A percentile compares a stretch with the other conserved stretches of the same genome.
Evolutionary conservation across 1,140 invertebrate species (phyloP).

Genomic region (Microplitis demolitor): DNA sequence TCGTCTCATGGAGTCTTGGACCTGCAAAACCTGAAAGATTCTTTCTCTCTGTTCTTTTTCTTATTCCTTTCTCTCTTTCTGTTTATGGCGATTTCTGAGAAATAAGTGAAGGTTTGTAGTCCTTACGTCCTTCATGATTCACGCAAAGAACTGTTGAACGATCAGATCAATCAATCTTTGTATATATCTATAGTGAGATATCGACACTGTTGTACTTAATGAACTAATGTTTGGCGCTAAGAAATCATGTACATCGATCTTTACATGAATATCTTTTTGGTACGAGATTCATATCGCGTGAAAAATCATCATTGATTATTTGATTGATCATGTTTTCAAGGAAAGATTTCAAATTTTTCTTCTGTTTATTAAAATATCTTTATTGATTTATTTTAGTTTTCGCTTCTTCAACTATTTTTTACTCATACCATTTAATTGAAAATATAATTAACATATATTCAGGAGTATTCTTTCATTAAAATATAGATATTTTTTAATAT

Average conservation of each 20-base stretch:
- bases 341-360: background rate
- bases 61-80: background rate
- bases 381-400: background rate
- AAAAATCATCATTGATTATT: conserved; percentile 14
- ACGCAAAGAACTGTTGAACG: background rate
- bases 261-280: conserved; percentile 16
- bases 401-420: background rate
- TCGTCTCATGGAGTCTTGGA: conserved; percentile 12
- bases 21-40: conserved; percentile 13
- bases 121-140: conserved; percentile 5
- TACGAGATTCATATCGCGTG: conserved; percentile 4
- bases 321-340: conserved; percentile 16
- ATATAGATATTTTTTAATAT: too few species aligned
- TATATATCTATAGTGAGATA: conserved; percentile 19
- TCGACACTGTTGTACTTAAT: conserved; percentile 15
- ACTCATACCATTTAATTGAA: background rate
- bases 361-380: background rate
- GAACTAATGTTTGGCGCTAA: conserved; percentile 19
- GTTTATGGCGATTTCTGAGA: conserved; percentile 6
- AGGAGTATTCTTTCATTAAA: too few species aligned
- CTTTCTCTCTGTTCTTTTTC: conserved; percentile 7
- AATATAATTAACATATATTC: too few species aligned
- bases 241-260: conserved; percentile 24
- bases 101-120: conserved; percentile 12
- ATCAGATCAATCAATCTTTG: conserved; percentile 15